Evolutionary conservation across 2,113 vertebrate species (phyloP).

Genomic region (Baryphthengus martii): DNA sequence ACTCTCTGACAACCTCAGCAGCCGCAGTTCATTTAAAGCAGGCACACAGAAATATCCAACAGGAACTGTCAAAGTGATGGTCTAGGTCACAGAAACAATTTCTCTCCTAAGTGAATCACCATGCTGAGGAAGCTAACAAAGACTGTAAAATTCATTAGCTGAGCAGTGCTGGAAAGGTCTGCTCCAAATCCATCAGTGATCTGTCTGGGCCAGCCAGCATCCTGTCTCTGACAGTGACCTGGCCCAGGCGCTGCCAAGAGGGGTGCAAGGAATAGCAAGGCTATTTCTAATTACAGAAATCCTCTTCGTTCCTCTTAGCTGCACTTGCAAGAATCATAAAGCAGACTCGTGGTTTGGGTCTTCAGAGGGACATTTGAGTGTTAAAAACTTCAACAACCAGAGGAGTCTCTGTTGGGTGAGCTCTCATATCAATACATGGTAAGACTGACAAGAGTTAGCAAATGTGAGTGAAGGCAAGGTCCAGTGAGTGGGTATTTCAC

Average conservation of each 20-base stretch:
- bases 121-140: neutral
- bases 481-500: neutral
- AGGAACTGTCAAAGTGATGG: neutral
- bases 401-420: neutral
- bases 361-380: neutral
- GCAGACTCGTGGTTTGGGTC: neutral
- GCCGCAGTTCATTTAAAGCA: neutral
- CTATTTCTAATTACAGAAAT: neutral
- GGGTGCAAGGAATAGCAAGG: neutral
- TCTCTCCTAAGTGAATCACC: neutral
- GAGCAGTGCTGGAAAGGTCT: neutral
- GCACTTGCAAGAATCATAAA: neutral
- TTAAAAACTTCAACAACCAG: neutral
- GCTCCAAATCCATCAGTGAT: neutral
- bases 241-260: neutral
- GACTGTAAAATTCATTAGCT: conserved; percentile 42
- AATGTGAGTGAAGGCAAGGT: neutral
- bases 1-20: neutral
- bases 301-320: neutral
- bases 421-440: neutral
- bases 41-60: neutral
- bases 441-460: neutral
- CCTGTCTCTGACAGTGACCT: neutral
- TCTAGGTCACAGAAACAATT: conserved; percentile 10
- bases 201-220: neutral